These are phyloP conservation scores for Kryptopterus vitreolus DNA, from an alignment of 2,797 vertebrate genomes.

Conservation along the genomic window DNA sequence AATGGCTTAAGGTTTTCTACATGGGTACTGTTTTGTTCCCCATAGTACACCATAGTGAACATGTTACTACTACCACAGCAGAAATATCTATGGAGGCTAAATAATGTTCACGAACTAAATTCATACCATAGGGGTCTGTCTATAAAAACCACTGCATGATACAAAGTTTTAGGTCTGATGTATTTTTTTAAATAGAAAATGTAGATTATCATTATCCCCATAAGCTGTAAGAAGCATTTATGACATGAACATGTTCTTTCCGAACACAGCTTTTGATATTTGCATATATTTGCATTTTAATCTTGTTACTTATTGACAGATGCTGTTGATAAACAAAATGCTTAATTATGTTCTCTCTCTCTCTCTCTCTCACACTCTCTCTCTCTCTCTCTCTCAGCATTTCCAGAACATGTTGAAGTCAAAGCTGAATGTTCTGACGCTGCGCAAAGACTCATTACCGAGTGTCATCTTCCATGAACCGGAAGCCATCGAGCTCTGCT, in stretches of 20 bases:
- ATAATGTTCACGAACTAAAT: not conserved
- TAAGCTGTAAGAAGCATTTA: not conserved
- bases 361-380: not conserved
- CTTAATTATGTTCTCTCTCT: constrained; percentile 4
- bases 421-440: constrained; percentile 95
- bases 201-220: not conserved
- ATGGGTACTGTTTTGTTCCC: rapidly evolving
- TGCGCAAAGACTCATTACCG: constrained; percentile 93
- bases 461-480: constrained; percentile 97
- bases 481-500: constrained; percentile 96
- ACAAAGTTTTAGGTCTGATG: not conserved
- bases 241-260: not conserved
- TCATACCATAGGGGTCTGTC: not conserved
- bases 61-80: too few relatives aligned
- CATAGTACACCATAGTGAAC: too few relatives aligned
- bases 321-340: not conserved
- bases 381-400: constrained; percentile 75
- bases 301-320: not conserved
- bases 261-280: not conserved
- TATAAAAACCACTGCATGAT: not conserved
- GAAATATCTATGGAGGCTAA: not conserved
- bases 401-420: constrained; percentile 99
- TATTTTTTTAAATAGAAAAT: not conserved
- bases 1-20: not conserved
- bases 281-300: not conserved